Percentiles rank a stretch among this genome's conserved stretches.
phyloP scores from a whole-genome alignment of 1,140 invertebrate species.

The Mylabris phalerata region DNA sequence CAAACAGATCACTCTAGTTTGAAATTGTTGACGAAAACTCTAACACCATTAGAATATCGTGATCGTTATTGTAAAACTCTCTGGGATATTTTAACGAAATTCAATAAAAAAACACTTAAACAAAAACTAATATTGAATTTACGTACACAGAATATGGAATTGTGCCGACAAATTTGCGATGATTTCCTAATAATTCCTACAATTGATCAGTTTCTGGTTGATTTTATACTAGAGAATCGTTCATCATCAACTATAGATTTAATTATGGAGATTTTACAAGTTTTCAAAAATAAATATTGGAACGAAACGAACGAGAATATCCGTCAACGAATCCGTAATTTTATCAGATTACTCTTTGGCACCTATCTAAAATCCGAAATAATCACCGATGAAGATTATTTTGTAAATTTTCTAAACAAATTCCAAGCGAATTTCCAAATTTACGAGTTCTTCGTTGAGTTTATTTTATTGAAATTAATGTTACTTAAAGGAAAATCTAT shows the following conservation, averaged over 20 bases:
- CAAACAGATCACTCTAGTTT: neutral
- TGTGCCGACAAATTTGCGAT: too few relatives aligned
- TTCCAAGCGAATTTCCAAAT: neutral
- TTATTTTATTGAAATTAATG: neutral
- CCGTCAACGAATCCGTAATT: neutral
- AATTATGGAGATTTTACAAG: too few relatives aligned
- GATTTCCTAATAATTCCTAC: too few relatives aligned
- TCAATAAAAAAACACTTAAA: neutral
- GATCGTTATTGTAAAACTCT: neutral
- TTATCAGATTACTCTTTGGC: neutral
- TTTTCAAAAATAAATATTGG: slow-evolving; percentile 1
- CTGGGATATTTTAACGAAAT: slow-evolving; percentile 7
- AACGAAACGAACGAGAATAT: neutral
- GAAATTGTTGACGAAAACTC: neutral
- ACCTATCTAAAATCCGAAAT: neutral
- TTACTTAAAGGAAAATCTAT: neutral
- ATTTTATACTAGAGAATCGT: too few relatives aligned
- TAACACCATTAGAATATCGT: neutral
- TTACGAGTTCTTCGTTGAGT: slow-evolving; percentile 1
- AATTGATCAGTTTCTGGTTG: too few relatives aligned
- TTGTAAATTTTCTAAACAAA: neutral
- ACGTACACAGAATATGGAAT: neutral
- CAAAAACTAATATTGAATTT: neutral
- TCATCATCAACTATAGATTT: too few relatives aligned
- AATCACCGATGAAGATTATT: neutral